A percentile compares a stretch with the other conserved stretches of the same genome.
Evolutionary conservation across 2,888 invertebrate genomes (phyloP).

Genomic region (Lasioglossum morio): DNA sequence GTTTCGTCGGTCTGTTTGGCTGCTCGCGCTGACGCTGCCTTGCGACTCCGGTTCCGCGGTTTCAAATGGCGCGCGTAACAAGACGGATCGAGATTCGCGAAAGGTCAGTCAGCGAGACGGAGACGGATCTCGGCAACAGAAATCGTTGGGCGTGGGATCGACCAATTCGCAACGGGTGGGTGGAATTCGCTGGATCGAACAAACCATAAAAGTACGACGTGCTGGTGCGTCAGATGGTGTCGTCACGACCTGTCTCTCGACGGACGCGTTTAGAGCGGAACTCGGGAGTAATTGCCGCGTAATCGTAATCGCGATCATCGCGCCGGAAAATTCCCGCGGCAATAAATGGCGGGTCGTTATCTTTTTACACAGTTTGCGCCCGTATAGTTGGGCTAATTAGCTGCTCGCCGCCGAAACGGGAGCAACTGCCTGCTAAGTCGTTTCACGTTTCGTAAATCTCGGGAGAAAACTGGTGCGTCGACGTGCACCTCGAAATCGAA

Average conservation of each 20-base stretch:
- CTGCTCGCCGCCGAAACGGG: slow-evolving; percentile 44
- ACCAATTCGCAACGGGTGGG: too few relatives aligned
- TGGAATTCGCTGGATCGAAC: neutral
- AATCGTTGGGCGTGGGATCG: neutral
- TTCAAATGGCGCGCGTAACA: neutral
- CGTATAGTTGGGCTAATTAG: slow-evolving; percentile 32
- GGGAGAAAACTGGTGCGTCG: slow-evolving; percentile 2
- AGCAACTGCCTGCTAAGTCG: slow-evolving; percentile 37
- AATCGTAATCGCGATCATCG: slow-evolving; percentile 32
- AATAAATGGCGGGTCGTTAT: slow-evolving; percentile 37
- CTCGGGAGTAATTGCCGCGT: slow-evolving; percentile 1
- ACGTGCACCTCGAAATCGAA: neutral
- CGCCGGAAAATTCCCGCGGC: slow-evolving; percentile 29
- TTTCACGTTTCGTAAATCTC: slow-evolving; percentile 50
- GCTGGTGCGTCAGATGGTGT: neutral
- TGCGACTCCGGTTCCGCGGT: neutral
- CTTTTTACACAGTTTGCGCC: slow-evolving; percentile 21
- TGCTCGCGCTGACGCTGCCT: neutral
- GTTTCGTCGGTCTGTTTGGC: neutral
- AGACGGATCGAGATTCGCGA: neutral
- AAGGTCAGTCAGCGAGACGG: neutral
- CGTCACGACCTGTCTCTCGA: neutral
- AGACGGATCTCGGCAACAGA: neutral
- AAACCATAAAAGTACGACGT: accelerated
- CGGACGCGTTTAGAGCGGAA: neutral